Evolutionary conservation across 2,888 invertebrate species (phyloP).

Genomic region (Sesia bembeciformis): DNA sequence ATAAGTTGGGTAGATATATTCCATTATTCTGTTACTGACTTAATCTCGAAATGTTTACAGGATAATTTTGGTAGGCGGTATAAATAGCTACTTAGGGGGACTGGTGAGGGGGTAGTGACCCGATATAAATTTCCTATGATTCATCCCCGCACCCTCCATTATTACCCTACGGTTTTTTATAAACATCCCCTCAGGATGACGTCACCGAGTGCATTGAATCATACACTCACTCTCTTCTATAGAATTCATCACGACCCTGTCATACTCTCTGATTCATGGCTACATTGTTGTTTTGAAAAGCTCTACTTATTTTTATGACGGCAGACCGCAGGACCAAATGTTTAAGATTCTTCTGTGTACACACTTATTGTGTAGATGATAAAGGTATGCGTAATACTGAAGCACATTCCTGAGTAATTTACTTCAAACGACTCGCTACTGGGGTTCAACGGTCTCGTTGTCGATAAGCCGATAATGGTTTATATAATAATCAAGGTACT

Average conservation of each 20-base stretch:
- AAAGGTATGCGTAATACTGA: conserved; percentile 16
- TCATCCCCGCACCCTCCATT: conserved; percentile 63
- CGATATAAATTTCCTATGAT: conserved; percentile 60
- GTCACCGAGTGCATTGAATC: conserved; percentile 52
- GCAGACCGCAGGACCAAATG: conserved; percentile 17
- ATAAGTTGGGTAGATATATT: too few relatives aligned
- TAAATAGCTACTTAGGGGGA: conserved; percentile 46
- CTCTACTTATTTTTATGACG: conserved; percentile 26
- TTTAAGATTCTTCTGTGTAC: conserved; percentile 3
- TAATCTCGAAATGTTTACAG: conserved; percentile 1
- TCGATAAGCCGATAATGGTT: conserved; percentile 27
- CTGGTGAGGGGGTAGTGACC: conserved; percentile 49
- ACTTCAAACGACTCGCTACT: conserved; percentile 13
- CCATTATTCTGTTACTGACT: too few relatives aligned
- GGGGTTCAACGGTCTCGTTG: conserved; percentile 31
- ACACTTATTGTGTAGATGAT: conserved; percentile 7
- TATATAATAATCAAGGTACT: background rate
- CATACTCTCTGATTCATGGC: conserved; percentile 51
- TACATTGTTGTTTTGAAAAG: conserved; percentile 23
- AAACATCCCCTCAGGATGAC: conserved; percentile 48
- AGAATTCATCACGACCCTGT: conserved; percentile 46
- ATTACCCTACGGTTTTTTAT: conserved; percentile 45
- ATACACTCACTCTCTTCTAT: conserved; percentile 30
- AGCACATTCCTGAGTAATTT: conserved; percentile 24
- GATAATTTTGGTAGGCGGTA: conserved; percentile 37